phyloP scores from a whole-genome alignment of 2,888 invertebrate species.

The Idaea biselata region DNA sequence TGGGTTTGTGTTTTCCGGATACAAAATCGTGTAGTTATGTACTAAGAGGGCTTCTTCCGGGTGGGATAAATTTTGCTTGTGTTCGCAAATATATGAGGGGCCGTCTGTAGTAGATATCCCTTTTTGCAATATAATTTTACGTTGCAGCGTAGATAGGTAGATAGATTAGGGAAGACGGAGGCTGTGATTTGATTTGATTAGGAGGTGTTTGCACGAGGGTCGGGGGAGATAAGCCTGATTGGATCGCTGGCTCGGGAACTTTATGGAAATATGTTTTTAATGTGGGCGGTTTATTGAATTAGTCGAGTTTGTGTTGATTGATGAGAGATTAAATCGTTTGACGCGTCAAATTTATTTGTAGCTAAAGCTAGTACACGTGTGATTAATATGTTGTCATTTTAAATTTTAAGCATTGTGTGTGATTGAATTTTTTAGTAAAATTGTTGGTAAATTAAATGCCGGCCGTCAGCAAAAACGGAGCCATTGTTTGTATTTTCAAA shows the following conservation, averaged over 20 bases:
- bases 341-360: conserved; percentile 38
- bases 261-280: conserved; percentile 80
- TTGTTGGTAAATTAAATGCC: conserved; percentile 56
- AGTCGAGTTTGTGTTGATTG: conserved; percentile 64
- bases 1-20: conserved; percentile 67
- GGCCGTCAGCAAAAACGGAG: conserved; percentile 57
- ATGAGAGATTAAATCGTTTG: conserved; percentile 62
- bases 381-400: not conserved
- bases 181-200: conserved; percentile 81
- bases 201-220: conserved; percentile 75
- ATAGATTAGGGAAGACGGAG: conserved; percentile 79
- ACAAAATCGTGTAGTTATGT: conserved; percentile 64
- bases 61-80: conserved; percentile 77
- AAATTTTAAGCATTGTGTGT: not conserved
- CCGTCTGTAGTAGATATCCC: conserved; percentile 67
- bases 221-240: conserved; percentile 77
- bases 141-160: conserved; percentile 76
- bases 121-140: conserved; percentile 80
- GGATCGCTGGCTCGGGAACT: conserved; percentile 64
- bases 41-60: conserved; percentile 68
- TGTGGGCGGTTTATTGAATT: conserved; percentile 78
- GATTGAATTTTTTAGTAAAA: conserved; percentile 28
- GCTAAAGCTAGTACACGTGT: not conserved
- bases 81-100: conserved; percentile 79
- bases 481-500: conserved; percentile 47